Percentiles rank a stretch among this genome's conserved stretches.
Conservation (phyloP, 2,113 vertebrate genomes). For the Garra rufa region DNA sequence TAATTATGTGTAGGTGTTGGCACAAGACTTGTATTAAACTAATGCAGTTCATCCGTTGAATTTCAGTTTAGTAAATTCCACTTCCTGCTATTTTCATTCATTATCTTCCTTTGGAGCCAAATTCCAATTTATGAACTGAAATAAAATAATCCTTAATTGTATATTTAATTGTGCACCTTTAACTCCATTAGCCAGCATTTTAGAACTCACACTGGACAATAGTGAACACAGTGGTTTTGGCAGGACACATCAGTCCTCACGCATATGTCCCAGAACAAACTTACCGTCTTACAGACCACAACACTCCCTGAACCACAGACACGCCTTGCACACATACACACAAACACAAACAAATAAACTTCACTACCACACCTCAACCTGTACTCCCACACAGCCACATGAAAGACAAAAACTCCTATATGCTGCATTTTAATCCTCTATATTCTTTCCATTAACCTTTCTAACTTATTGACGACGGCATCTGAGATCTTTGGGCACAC, state of each 20-base stretch:
- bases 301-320: slow-evolving; percentile 52
- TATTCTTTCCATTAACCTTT: neutral
- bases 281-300: slow-evolving; percentile 32
- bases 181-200: neutral
- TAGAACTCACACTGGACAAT: neutral
- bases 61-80: neutral
- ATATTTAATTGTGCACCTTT: neutral
- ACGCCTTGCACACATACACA: slow-evolving; percentile 48
- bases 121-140: neutral
- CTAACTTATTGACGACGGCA: neutral
- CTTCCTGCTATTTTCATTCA: neutral
- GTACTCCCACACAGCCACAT: slow-evolving; percentile 32
- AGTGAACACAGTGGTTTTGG: neutral
- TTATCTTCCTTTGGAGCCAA: neutral
- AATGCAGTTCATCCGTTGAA: neutral
- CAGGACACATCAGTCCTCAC: slow-evolving; percentile 3
- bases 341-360: slow-evolving; percentile 30
- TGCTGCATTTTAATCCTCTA: neutral
- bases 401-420: neutral
- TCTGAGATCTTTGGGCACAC: neutral
- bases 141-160: neutral
- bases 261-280: slow-evolving; percentile 17
- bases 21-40: neutral
- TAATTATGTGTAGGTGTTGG: neutral
- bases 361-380: neutral